Evolutionary conservation across 2,888 invertebrate genomes (phyloP).

Genomic region (Diaperis boleti): DNA sequence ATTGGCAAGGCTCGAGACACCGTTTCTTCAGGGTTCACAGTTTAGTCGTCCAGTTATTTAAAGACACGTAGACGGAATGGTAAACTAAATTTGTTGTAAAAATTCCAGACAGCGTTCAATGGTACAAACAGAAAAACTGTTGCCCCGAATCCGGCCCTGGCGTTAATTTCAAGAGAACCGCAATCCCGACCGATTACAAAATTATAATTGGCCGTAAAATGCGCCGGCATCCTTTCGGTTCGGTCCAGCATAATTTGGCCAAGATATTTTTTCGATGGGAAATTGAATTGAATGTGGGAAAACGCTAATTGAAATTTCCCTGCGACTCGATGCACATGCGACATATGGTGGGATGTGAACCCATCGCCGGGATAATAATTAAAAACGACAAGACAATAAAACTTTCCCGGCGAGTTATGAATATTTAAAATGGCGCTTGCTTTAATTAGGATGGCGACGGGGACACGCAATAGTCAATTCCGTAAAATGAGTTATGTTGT

Average conservation of each 20-base stretch:
- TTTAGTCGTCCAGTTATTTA: too few species aligned
- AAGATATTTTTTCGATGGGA: constrained; percentile 7
- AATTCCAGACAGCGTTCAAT: too few species aligned
- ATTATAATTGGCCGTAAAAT: constrained; percentile 16
- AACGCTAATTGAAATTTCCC: constrained; percentile 14
- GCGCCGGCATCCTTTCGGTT: constrained; percentile 6
- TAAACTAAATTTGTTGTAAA: too few species aligned
- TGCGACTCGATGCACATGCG: constrained; percentile 16
- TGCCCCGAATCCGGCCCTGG: too few species aligned
- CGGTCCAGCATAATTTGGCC: not conserved
- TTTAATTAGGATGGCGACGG: constrained; percentile 48
- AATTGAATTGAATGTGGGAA: not conserved
- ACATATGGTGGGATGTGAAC: constrained; percentile 8
- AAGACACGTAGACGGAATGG: too few species aligned
- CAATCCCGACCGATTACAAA: constrained; percentile 15
- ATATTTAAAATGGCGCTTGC: constrained; percentile 39
- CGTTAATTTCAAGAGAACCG: constrained; percentile 15
- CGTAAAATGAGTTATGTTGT: constrained; percentile 8
- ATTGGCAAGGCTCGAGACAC: too few species aligned
- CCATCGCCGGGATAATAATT: constrained; percentile 15
- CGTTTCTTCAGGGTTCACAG: too few species aligned
- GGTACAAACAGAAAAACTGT: too few species aligned
- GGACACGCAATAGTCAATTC: constrained; percentile 23
- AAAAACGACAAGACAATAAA: constrained; percentile 36
- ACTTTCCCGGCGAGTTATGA: constrained; percentile 31